Base-by-base conservation (phyloP, 2,888 invertebrate genomes). In the Pterostichus niger region DNA sequence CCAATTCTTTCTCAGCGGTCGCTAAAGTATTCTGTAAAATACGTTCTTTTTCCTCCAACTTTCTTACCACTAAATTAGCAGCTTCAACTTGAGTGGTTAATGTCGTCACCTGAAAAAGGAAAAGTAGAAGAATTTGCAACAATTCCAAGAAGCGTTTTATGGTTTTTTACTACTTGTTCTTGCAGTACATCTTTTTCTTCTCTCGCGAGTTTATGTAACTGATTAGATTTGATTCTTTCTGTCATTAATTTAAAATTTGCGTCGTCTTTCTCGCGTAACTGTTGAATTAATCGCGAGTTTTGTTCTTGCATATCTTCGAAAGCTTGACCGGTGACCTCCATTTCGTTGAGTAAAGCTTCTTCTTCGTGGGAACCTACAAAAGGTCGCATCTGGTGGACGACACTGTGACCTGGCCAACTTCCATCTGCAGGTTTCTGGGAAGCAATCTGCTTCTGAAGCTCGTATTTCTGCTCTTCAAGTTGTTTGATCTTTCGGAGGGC, bases 241-340 rank as follows among this genome's bases (percentile, higher is more conserved):
- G 98, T 97, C 98, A 99, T 99, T 5, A 99, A 93, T 90, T 99
- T 99, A 90, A 99, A 98, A 90, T 99, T 99, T 4, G 99, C 98
- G 88, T 99, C 99, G 88, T 98, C 98, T 87, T 99, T 99, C 89
- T 99, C 99, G 2, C 98, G 92, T 83, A 99, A 91, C 89, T 99
- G 99, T 87, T 99, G 98, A 77, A 99, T 96, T 17, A 99, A 93
- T 49, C 98, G 92, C 0, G 97, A 97, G 90, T 99, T 99, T 91
- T 99, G 99, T 87, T 99, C 99, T 91, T 99, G 99, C 98, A 99
- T 98, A 88, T 99, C 99, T 89, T 99, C 99, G 88, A 98, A 98
- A 0, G 99, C 99, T 90, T 99, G 99, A 0, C 99, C 99, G 0
- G 99, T 99, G 2, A 98, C 98, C 89, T 99, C 99, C 98, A 99